Evolutionary conservation across 37 sponge, comb jelly and placozoan genomes (phyloP).

Genomic region (Cladorhizidae sp.): DNA sequence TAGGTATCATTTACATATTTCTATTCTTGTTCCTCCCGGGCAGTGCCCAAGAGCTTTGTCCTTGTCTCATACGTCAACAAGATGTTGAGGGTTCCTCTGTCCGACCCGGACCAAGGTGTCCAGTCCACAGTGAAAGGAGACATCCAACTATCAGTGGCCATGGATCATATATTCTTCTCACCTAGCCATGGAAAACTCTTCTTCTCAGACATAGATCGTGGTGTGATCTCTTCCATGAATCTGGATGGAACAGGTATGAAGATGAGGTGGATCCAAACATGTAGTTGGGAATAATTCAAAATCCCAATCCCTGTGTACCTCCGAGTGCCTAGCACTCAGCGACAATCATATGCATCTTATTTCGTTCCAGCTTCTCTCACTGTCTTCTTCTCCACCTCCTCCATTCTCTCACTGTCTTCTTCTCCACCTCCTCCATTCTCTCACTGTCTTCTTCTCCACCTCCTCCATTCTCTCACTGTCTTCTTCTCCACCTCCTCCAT

Average conservation of each 20-base stretch:
- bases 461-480: too few relatives aligned
- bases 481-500: too few relatives aligned
- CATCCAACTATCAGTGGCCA: background rate
- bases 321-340: too few relatives aligned
- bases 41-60: background rate
- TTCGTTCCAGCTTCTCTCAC: too few relatives aligned
- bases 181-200: conserved; percentile 14
- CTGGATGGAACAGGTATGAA: conserved; percentile 20
- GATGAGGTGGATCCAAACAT: background rate
- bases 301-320: background rate
- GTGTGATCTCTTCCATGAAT: background rate
- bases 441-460: too few relatives aligned
- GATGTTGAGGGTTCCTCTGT: background rate
- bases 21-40: too few relatives aligned
- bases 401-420: too few relatives aligned
- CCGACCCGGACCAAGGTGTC: background rate
- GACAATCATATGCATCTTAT: too few relatives aligned
- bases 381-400: too few relatives aligned
- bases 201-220: conserved; percentile 10
- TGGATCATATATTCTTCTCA: conserved; percentile 25
- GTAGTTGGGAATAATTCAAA: background rate
- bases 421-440: too few relatives aligned
- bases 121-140: background rate
- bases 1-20: too few relatives aligned
- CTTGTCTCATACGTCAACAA: background rate